Evolutionary conservation across 2,113 vertebrate species (phyloP).

Genomic region (Rousettus leschenaultii): DNA sequence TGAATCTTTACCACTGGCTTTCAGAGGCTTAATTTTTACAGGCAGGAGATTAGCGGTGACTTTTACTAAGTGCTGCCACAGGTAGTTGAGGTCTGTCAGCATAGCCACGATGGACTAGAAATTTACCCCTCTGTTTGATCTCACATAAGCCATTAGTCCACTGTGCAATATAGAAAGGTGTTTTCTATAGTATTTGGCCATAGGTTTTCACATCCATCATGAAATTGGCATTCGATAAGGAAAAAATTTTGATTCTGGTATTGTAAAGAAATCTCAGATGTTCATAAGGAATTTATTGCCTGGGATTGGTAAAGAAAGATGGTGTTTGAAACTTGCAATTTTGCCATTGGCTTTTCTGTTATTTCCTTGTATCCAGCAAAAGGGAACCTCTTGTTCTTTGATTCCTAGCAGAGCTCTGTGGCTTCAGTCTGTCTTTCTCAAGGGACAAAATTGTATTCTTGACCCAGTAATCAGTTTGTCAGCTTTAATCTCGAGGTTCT

Average conservation of each 20-base stretch:
- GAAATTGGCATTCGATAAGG: neutral
- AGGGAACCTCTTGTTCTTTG: neutral
- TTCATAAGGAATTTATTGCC: neutral
- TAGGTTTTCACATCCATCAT: slow-evolving; percentile 6
- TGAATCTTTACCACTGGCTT: neutral
- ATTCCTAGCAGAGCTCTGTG: slow-evolving; percentile 54
- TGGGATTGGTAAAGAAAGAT: neutral
- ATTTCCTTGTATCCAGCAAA: neutral
- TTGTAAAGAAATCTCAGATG: neutral
- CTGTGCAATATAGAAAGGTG: neutral
- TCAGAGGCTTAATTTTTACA: neutral
- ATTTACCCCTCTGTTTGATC: neutral
- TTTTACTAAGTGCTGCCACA: neutral
- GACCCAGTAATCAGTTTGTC: slow-evolving; percentile 38
- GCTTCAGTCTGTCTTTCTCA: slow-evolving; percentile 66
- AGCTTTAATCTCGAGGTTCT: slow-evolving; percentile 62
- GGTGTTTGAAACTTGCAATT: slow-evolving; percentile 8
- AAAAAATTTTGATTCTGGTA: neutral
- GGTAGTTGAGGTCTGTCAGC: neutral
- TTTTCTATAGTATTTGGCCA: slow-evolving; percentile 36
- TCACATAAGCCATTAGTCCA: neutral
- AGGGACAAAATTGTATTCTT: slow-evolving; percentile 22
- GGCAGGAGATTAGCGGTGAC: neutral
- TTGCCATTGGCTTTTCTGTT: slow-evolving; percentile 17
- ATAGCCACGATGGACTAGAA: neutral